Evolutionary conservation across 1,140 invertebrate species (phyloP), one percentile per base, ranked within the genome.

Genomic region (Drosophila ananassae): DNA sequence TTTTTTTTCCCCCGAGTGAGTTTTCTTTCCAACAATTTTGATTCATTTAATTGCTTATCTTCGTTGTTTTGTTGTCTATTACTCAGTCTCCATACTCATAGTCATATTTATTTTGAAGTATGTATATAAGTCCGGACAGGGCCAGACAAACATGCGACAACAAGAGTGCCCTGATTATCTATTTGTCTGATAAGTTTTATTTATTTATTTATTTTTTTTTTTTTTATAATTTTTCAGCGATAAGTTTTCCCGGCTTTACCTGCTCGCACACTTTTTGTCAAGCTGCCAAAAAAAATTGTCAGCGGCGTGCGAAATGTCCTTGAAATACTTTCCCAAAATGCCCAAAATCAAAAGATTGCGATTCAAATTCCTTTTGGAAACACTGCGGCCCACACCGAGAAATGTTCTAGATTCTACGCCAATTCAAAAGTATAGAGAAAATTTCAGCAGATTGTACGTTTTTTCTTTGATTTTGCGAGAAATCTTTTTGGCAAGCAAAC

Each of bases 301-400:
- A 21, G 41, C 13, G 41, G 41, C 39, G n/a, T 41, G 39, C 39
- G 39, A 41, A 41, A 58, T 75, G 77, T 85, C 81, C 81, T 85
- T 85, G 81, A 85, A 87, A 84, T 87, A 81, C 60, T 87, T 84
- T 84, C 46, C 55, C 21, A 58, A 75, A 75, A 75, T 52, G 54
- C 61, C 46, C 60, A 24, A 75, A 44, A 75, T 73, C 67, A 61
- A 80, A 77, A 54, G 71, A 74, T 71, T 59, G 57, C 63, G 55
- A 73, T 69, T 55, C 61, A 73, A 53, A 68, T 69, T 61, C 57
- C 48, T 77, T 75, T 69, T 85, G 81, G 78, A 85, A 78, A 75
- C 78, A 69, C 74, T 51, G 55, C 60, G 47, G 62, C 54, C 58
- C 71, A 60, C 62, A 50, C 34, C 59, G 63, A 81, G 59, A 80